Evolutionary conservation across 2,888 invertebrate species (phyloP).

Genomic region (Xanthorhoe spadicearia): DNA sequence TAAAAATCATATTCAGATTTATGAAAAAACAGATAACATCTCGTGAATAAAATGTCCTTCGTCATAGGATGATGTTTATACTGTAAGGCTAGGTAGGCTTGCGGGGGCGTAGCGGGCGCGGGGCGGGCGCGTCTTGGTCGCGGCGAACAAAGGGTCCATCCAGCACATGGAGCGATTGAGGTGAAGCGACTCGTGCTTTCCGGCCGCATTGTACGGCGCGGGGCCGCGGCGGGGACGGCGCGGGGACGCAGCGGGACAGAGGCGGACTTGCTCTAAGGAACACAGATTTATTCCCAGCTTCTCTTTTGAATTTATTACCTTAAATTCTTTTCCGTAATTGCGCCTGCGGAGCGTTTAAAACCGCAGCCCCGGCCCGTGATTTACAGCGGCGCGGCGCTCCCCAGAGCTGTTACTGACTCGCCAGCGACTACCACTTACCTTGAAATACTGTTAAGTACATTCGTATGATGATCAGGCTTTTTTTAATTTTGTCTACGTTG

Average conservation of each 20-base stretch:
- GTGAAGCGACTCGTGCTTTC: constrained; percentile 26
- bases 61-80: neutral
- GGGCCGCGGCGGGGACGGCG: neutral
- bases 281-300: constrained; percentile 39
- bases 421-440: neutral
- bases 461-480: neutral
- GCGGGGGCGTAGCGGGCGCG: neutral
- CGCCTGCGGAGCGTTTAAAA: constrained; percentile 41
- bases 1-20: neutral
- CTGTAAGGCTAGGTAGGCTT: constrained; percentile 3
- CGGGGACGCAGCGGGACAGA: neutral
- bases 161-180: constrained; percentile 26
- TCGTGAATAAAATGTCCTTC: neutral
- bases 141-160: constrained; percentile 26
- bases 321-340: constrained; percentile 50
- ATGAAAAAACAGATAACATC: neutral
- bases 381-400: constrained; percentile 30
- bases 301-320: constrained; percentile 43
- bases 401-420: neutral
- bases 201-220: constrained; percentile 11
- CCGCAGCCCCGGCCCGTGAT: constrained; percentile 40
- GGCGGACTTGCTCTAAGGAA: constrained; percentile 5
- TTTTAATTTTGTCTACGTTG: too few species aligned
- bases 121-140: constrained; percentile 8
- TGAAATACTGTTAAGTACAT: too few species aligned